phyloP scores from a whole-genome alignment of 2,888 invertebrate species.

The Julus scandinavius region DNA sequence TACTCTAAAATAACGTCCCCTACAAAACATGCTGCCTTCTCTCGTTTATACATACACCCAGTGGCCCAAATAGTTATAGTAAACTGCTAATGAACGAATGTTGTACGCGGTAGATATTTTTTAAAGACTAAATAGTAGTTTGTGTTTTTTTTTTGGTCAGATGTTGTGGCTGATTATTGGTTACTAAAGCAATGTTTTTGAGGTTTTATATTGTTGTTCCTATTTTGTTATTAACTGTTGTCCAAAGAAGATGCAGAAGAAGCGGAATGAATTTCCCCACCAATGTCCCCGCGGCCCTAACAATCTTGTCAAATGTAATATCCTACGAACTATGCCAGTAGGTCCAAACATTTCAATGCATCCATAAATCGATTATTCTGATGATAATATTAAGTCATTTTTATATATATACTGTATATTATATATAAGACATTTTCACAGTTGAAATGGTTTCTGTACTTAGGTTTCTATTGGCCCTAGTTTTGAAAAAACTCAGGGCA shows the following conservation, averaged over 20 bases:
- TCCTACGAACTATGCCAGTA: constrained; percentile 44
- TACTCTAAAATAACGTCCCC: neutral
- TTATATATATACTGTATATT: constrained; percentile 44
- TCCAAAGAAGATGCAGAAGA: constrained; percentile 48
- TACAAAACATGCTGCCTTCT: neutral
- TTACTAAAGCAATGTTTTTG: constrained; percentile 47
- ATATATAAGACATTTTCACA: constrained; percentile 41
- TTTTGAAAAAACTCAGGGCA: neutral
- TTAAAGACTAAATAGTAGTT: constrained; percentile 17
- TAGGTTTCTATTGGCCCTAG: constrained; percentile 31
- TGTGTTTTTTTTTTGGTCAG: neutral
- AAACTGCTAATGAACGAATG: neutral
- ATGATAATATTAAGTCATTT: constrained; percentile 45
- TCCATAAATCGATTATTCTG: constrained; percentile 45
- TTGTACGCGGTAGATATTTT: neutral
- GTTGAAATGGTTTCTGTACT: constrained; percentile 42
- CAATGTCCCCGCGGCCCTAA: constrained; percentile 24
- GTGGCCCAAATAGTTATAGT: neutral
- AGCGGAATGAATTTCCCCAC: constrained; percentile 45
- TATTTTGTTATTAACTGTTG: constrained; percentile 52
- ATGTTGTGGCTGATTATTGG: constrained; percentile 35
- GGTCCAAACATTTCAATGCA: constrained; percentile 43
- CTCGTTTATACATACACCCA: neutral
- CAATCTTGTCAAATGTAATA: constrained; percentile 39
- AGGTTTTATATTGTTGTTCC: constrained; percentile 52